Evolutionary conservation across 1,140 invertebrate genomes (phyloP), one percentile per base, ranked within the genome.

Genomic region (Papilio machaon): DNA sequence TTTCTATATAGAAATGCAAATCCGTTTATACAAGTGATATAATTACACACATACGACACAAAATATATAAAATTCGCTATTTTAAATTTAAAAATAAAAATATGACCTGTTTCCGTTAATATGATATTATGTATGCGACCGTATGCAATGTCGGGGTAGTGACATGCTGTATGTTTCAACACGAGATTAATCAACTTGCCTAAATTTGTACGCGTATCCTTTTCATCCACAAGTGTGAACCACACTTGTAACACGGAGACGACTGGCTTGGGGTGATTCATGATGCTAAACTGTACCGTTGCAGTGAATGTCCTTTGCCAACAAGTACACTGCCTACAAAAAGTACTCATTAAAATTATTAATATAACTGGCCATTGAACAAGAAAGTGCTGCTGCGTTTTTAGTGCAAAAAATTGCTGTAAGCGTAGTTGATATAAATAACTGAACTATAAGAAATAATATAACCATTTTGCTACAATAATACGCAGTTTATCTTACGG

Each of bases 401-500:
- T 43, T 6, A 43, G 38, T 43, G 38, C 38, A 49, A 49, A 49
- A 49, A 49, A 49, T 9, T 9, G 9, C 47, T 49, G 13, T 6
- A 43, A 43, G 38, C 38, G 38, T 49, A 1, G n/a, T 19, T 58
- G 52, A 17, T 54, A 54, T 54, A 54, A 58, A 54, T 19, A 58
- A 58, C 54, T 58, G 54, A 58, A 58, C 7, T 58, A 58, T 58
- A 58, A 9, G 8, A n/a, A n/a, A 8, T 58, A n/a, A 30, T n/a
- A 54, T 17, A 54, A 54, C 52, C 0, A 47, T 47, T 49, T 58
- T 19, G 54, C 17, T 19, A 8, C 17, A n/a, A 17, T 58, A 19
- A 58, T n/a, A 58, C 17, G 54, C n/a, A 58, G 54, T 58, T 58
- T 58, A 58, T 58, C 54, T 58, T 58, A 17, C 54, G 54, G 54